phyloP scores from a whole-genome alignment of 2,797 vertebrate species.

The Pagetopsis macropterus region DNA sequence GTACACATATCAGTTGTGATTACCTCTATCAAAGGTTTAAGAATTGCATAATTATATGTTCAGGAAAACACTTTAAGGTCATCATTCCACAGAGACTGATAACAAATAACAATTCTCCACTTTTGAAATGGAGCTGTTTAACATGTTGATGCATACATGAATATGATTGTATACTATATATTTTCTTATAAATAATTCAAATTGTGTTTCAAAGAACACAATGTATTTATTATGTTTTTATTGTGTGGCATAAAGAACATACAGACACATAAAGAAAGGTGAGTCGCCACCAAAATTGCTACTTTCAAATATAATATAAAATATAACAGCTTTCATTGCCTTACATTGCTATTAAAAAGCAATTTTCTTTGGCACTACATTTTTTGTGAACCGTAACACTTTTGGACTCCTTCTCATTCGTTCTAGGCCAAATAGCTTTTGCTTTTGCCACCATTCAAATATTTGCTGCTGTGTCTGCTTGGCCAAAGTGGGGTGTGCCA shows the following conservation, averaged over 20 bases:
- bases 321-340: too few species aligned
- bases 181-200: slow-evolving; percentile 2
- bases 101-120: slow-evolving; percentile 7
- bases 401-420: too few species aligned
- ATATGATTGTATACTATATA: background rate
- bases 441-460: too few species aligned
- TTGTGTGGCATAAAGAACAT: background rate
- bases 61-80: slow-evolving; percentile 16
- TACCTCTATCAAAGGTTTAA: slow-evolving; percentile 26
- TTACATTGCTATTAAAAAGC: too few species aligned
- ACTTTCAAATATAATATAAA: background rate
- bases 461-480: too few species aligned
- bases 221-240: background rate
- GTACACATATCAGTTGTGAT: slow-evolving; percentile 26
- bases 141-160: slow-evolving; percentile 3
- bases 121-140: slow-evolving; percentile 28
- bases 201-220: slow-evolving; percentile 3
- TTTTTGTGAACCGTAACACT: too few species aligned
- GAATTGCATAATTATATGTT: slow-evolving; percentile 9
- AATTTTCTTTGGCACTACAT: too few species aligned
- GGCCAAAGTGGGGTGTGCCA: too few species aligned
- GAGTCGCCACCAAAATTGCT: background rate
- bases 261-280: background rate
- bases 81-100: slow-evolving; percentile 16
- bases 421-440: too few species aligned